Base-by-base conservation (phyloP, 2,113 vertebrate genomes). In the Ageneiosus marmoratus region DNA sequence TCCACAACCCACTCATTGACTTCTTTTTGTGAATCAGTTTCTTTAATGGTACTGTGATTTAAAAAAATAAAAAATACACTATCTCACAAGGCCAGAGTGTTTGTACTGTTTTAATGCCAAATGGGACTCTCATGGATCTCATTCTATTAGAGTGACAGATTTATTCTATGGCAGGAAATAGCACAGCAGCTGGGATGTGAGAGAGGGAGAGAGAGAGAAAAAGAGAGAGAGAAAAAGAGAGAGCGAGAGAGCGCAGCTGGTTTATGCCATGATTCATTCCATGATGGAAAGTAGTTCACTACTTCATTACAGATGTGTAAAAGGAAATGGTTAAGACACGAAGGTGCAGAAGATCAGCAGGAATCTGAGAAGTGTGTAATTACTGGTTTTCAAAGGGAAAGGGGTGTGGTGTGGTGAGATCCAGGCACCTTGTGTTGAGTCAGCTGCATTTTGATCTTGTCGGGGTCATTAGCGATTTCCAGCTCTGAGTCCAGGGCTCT, bases 391-490 rank as follows among this genome's bases (percentile, higher is more conserved):
- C 44, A 12, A 60, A 44, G 27, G 10, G 79, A 79, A 51, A 74
- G 22, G 10, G 37, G 37, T 41, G 37, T 41, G 37, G 87, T 72
- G 51, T 12, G 29, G 53, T 11, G 24, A 65, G 65, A 58, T 75
- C 60, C 27, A 1, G 27, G 91, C 87, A 99, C 98, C 97, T 99
- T 99, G 92, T 99, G 98, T 89, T 97, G 96, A 5, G 89, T 69
- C 7, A 99, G 94, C 85, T 99, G 98, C 41, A 87, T 94, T 93
- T 99, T 99, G 91, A 99, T 97, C 93, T 96, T 99, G 89, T 98
- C 97, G 29, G 97, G 98, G 84, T 99, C 98, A 60, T 99, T 99
- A 86, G 98, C 97, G 50, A 99, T 98, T 94, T 99, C 98, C 91
- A 97, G 94, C 81, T 99, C 98, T 0, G 97, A 93, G 90, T 99